These are phyloP conservation scores for Takifugu rubripes DNA, from an alignment of 2,797 vertebrate genomes.

Conservation along the genomic window DNA sequence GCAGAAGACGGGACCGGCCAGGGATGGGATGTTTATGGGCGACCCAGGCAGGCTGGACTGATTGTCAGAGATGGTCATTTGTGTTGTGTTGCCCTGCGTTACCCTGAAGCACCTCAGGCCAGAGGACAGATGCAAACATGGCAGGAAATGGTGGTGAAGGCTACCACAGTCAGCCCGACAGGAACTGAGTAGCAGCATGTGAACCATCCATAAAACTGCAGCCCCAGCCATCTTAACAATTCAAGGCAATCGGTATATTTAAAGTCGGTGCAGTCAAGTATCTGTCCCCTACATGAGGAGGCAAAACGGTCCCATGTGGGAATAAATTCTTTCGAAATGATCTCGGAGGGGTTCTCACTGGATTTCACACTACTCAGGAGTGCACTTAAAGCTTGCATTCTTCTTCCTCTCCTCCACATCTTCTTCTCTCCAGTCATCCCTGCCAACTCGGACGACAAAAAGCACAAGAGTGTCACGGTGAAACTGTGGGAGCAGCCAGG, in stretches of 20 bases:
- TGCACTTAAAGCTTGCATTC: conserved; percentile 22
- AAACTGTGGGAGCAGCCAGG: conserved; percentile 34
- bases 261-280: conserved; percentile 37
- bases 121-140: too few relatives aligned
- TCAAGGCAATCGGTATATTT: conserved; percentile 44
- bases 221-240: conserved; percentile 56
- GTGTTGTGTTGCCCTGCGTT: too few relatives aligned
- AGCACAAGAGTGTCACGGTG: conserved; percentile 10
- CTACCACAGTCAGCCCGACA: conserved; percentile 11
- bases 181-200: conserved; percentile 32
- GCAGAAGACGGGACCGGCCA: conserved; percentile 27
- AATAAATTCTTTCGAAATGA: conserved; percentile 32
- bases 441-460: conserved; percentile 10
- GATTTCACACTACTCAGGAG: conserved; percentile 30
- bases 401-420: conserved; percentile 25
- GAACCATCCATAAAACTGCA: conserved; percentile 26
- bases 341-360: conserved; percentile 21
- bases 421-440: conserved; percentile 12
- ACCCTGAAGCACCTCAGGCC: too few relatives aligned
- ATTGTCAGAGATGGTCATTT: too few relatives aligned
- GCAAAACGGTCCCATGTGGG: conserved; percentile 42
- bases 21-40: conserved; percentile 28
- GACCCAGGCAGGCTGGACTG: conserved; percentile 24
- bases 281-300: conserved; percentile 36
- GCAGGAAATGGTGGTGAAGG: too few relatives aligned